Evolutionary conservation across 2,113 vertebrate genomes (phyloP).

Genomic region (Damaliscus lunatus): DNA sequence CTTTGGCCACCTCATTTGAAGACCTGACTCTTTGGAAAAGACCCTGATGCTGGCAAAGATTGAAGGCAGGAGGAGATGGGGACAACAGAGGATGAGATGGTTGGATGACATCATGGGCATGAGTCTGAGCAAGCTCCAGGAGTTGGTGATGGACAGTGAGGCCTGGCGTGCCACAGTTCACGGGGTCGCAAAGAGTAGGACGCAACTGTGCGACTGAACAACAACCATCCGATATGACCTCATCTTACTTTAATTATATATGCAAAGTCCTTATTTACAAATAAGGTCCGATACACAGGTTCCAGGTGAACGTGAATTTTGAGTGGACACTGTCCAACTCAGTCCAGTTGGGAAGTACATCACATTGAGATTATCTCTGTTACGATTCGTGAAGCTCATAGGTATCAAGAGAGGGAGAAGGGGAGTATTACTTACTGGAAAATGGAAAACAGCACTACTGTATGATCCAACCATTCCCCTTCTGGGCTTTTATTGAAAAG

Average conservation of each 20-base stretch:
- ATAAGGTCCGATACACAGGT: not conserved
- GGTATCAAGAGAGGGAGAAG: no score
- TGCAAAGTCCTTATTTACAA: not conserved
- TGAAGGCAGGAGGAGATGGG: not conserved
- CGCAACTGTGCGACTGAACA: rapidly evolving
- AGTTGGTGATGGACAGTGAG: not conserved
- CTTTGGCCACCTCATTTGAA: not conserved
- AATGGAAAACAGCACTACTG: not conserved
- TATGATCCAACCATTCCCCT: not conserved
- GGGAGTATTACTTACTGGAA: not conserved
- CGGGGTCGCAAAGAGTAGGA: rapidly evolving
- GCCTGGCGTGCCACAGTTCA: not conserved
- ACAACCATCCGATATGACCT: not conserved
- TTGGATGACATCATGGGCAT: not conserved
- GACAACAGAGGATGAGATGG: not conserved
- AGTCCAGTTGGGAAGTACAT: not conserved
- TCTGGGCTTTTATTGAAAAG: not conserved
- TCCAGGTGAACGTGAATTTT: not conserved
- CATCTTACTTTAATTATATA: not conserved
- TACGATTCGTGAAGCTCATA: not conserved
- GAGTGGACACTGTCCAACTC: not conserved
- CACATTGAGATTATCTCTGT: not conserved
- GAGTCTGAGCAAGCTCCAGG: not conserved
- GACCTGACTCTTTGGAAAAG: not conserved
- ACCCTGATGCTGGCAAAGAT: not conserved